Conservation (phyloP, 2,797 vertebrate genomes). For the Halcyon leucocephala region DNA sequence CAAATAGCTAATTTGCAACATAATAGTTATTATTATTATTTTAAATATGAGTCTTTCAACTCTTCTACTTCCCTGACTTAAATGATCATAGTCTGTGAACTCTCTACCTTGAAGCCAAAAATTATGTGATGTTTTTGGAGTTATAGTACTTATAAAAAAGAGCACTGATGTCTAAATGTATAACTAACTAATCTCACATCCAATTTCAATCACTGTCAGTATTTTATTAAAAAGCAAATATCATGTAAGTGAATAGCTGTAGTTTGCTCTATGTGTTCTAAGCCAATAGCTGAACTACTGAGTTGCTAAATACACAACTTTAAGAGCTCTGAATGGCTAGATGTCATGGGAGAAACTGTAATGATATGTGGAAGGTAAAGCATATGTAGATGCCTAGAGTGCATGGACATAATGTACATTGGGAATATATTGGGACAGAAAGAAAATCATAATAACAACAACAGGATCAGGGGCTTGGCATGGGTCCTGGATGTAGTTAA, state of each 20-base stretch:
- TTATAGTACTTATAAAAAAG: not conserved
- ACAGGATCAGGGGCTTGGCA: not conserved
- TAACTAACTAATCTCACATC: not conserved
- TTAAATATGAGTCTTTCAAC: not conserved
- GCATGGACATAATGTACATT: rapidly evolving
- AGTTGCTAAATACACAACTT: not conserved
- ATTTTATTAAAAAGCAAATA: not conserved
- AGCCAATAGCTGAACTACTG: not conserved
- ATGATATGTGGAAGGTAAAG: not conserved
- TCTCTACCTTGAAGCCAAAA: not conserved
- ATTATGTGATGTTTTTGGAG: not conserved
- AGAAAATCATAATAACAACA: not conserved
- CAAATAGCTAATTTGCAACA: not conserved
- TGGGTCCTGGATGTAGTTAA: not conserved
- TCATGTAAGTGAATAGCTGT: not conserved
- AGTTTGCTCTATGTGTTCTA: not conserved
- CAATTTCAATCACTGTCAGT: not conserved
- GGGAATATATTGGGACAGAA: not conserved
- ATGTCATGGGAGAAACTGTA: not conserved
- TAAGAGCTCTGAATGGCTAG: not conserved
- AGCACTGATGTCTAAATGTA: not conserved
- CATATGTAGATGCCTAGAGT: not conserved
- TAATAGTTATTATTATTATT: not conserved
- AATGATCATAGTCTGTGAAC: not conserved
- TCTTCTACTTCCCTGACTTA: not conserved